Percentiles rank a stretch among this genome's conserved stretches.
phyloP scores from a whole-genome alignment of 2,797 vertebrate species.

The Gorsachius magnificus region DNA sequence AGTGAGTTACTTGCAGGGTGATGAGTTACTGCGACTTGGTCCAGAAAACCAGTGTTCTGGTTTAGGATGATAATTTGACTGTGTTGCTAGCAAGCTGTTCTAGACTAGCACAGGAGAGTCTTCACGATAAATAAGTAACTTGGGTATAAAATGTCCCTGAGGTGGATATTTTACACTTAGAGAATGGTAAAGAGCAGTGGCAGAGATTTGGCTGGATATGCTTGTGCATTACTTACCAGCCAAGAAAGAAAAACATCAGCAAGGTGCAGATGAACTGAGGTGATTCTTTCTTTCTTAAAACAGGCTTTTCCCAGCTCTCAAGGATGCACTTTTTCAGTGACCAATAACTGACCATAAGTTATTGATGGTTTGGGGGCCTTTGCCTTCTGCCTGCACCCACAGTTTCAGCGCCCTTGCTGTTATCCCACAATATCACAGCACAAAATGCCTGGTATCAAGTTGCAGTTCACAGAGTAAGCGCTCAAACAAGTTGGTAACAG shows the following conservation, averaged over 20 bases:
- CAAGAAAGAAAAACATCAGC: neutral
- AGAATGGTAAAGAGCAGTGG: neutral
- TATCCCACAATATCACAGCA: neutral
- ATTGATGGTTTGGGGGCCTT: neutral
- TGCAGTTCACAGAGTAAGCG: neutral
- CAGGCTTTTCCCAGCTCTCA: neutral
- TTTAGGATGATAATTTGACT: neutral
- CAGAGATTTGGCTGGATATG: neutral
- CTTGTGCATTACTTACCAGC: neutral
- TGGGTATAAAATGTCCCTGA: neutral
- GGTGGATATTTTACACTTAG: neutral
- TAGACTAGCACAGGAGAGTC: neutral
- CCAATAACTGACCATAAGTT: neutral
- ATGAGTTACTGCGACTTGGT: neutral
- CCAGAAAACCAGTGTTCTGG: neutral
- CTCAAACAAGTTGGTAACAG: neutral
- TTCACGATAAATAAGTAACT: neutral
- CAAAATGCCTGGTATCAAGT: no score
- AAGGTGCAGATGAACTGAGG: neutral
- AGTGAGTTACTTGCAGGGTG: neutral
- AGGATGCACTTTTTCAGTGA: neutral
- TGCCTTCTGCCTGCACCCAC: neutral
- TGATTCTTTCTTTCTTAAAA: neutral
- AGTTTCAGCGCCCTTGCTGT: neutral
- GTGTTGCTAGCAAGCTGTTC: neutral